A percentile compares a stretch with the other conserved stretches of the same genome.
Conservation (phyloP, 2,797 vertebrate genomes). For the Hippocampus kuda region DNA sequence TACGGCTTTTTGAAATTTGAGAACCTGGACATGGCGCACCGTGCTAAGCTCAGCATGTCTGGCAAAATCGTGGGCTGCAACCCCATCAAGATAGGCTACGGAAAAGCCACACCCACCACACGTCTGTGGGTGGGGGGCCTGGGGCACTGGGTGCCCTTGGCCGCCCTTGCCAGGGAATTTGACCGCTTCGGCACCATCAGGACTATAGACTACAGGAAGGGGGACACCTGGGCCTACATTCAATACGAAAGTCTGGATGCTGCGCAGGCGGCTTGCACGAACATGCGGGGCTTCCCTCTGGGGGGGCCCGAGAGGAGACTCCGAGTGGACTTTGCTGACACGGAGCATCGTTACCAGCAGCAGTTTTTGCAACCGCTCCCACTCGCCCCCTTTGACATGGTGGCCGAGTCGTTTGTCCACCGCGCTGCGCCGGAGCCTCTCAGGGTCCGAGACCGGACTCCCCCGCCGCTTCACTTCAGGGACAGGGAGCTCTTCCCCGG, state of each 20-base stretch:
- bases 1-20: constrained; percentile 98
- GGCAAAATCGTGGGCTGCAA: constrained; percentile 91
- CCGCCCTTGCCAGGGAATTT: constrained; percentile 91
- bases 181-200: constrained; percentile 97
- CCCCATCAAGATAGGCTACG: constrained; percentile 95
- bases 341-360: constrained; percentile 92
- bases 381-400: constrained; percentile 86
- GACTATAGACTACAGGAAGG: constrained; percentile 95
- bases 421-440: constrained; percentile 83
- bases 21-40: constrained; percentile 97
- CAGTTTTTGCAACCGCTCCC: constrained; percentile 91
- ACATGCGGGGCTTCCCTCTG: constrained; percentile 94
- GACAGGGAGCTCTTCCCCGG: constrained; percentile 88
- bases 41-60: constrained; percentile 94
- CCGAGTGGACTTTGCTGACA: constrained; percentile 93
- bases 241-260: constrained; percentile 98
- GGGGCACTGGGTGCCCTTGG: constrained; percentile 91
- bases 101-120: constrained; percentile 93
- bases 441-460: constrained; percentile 87
- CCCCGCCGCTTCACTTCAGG: constrained; percentile 88
- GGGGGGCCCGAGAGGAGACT: constrained; percentile 90
- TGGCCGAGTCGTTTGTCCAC: constrained; percentile 85
- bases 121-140: constrained; percentile 95
- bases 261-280: constrained; percentile 90
- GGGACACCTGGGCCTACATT: constrained; percentile 97